phyloP scores from a whole-genome alignment of 2,113 vertebrate genomes.

The Corythoichthys intestinalis region DNA sequence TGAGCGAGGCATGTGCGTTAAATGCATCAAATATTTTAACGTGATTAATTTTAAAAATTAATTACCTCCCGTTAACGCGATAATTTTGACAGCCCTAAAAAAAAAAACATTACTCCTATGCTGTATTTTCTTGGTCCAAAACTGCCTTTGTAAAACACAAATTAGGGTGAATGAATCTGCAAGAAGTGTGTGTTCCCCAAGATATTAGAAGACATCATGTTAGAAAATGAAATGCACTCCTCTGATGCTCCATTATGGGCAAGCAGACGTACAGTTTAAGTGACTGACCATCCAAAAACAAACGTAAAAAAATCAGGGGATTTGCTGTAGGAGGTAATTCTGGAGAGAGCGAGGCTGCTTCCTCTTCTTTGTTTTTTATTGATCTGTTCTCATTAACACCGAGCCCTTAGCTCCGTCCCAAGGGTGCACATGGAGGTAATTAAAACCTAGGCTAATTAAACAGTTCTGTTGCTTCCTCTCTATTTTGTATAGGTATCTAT shows the following conservation, averaged over 20 bases:
- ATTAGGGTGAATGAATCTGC: not conserved
- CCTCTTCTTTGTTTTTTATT: conserved; percentile 50
- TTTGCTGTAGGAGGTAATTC: conserved; percentile 18
- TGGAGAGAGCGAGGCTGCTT: conserved; percentile 25
- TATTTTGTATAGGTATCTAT: not conserved
- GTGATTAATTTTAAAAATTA: no score
- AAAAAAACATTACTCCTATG: no score
- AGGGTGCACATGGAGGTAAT: conserved; percentile 59
- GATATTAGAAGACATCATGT: not conserved
- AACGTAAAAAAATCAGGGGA: conserved; percentile 34
- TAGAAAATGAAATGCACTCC: not conserved
- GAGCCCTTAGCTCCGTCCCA: conserved; percentile 55
- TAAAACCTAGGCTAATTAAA: conserved; percentile 67
- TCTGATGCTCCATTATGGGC: not conserved
- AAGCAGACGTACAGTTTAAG: conserved; percentile 7
- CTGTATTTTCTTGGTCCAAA: no score
- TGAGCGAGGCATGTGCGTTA: no score
- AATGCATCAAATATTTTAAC: no score
- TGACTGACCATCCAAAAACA: conserved; percentile 27
- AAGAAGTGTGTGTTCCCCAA: not conserved
- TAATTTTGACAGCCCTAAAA: no score
- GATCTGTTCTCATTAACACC: conserved; percentile 66
- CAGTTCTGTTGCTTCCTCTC: conserved; percentile 23
- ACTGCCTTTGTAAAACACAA: not conserved
- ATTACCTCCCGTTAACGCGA: no score